Base-by-base conservation (phyloP, 2,797 vertebrate genomes). In the Triplophysa bombifrons region DNA sequence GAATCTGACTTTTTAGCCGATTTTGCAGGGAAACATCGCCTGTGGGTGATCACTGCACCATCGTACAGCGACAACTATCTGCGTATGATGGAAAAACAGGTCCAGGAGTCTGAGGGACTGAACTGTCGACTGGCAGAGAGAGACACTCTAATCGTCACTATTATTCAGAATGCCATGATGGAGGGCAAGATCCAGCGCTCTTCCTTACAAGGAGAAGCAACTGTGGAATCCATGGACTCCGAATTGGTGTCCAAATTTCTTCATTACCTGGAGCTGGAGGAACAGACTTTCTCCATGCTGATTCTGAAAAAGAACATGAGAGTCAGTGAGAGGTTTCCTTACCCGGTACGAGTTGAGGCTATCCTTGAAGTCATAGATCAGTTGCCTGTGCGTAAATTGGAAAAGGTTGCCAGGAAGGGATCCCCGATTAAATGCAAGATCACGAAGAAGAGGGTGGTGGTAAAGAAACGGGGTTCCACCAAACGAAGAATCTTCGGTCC, bases 11-110 rank as follows among this genome's bases (percentile, higher is more conserved):
- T 95, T 80, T 82, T 95, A 82, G 87, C 85, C 17, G 89, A 91
- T 16, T 93, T 93, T 90, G 88, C 88, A 80, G 93, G 93, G 55
- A 93, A 93, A 85, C 92, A 92, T 58, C 90, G 93, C 2, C 78
- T 95, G 83, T 94, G 93, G 93, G 90, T 95, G 72, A 94, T 94
- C 77, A 91, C 91, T 8, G 93, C 93, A 3, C 88, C 91, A 0
- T 92, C 93, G 2, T 83, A 90, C 83, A 88, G 78, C 60, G 90
- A 94, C 78, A 79, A 92, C 84, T 94, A 94, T 80, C 89, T 94
- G 13, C 91, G 61, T 4, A 93, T 95, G 94, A 94, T 94, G 93
- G 91, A 94, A 86, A 93, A 94, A 82, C 93, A 95, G 80, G 90
- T 95, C 58, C 87, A 91, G 72, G 93, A 92, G 10, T 88, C 92